These are phyloP conservation scores for Nebria salina DNA, from an alignment of 2,888 invertebrate species.

Conservation along the genomic window DNA sequence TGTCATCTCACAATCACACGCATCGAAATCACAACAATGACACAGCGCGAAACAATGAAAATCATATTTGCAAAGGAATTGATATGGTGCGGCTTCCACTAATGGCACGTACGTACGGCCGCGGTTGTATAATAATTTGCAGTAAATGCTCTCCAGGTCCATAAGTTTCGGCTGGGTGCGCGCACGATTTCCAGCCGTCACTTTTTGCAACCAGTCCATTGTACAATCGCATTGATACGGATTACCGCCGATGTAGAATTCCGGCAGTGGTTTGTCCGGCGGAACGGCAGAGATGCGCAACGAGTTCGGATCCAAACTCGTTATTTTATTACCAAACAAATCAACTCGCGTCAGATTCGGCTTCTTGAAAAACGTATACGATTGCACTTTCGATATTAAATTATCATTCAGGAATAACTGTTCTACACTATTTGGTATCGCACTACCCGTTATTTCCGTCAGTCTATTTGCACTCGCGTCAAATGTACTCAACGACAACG, in stretches of 20 bases:
- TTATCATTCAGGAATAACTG: conserved; percentile 83
- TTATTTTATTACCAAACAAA: conserved; percentile 82
- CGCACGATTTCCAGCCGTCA: conserved; percentile 77
- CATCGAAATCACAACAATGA: conserved; percentile 91
- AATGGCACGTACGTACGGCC: conserved; percentile 78
- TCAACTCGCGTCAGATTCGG: conserved; percentile 85
- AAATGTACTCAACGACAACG: conserved; percentile 80
- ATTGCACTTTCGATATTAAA: conserved; percentile 82
- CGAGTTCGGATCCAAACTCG: conserved; percentile 78
- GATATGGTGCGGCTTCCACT: conserved; percentile 81
- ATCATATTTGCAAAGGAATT: conserved; percentile 86
- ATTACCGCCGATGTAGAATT: conserved; percentile 87
- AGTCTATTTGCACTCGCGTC: conserved; percentile 85
- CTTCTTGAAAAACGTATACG: conserved; percentile 88
- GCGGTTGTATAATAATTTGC: conserved; percentile 81
- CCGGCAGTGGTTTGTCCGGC: conserved; percentile 76
- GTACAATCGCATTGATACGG: conserved; percentile 89
- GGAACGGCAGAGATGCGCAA: conserved; percentile 80
- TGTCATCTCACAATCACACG: conserved; percentile 93
- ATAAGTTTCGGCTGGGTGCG: conserved; percentile 83
- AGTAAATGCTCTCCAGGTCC: conserved; percentile 85
- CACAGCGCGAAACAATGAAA: conserved; percentile 87
- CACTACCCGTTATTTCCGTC: conserved; percentile 82
- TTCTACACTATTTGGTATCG: conserved; percentile 85
- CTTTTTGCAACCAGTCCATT: conserved; percentile 90